Conservation (phyloP, 2,888 invertebrate species). For the Emmelina monodactyla region DNA sequence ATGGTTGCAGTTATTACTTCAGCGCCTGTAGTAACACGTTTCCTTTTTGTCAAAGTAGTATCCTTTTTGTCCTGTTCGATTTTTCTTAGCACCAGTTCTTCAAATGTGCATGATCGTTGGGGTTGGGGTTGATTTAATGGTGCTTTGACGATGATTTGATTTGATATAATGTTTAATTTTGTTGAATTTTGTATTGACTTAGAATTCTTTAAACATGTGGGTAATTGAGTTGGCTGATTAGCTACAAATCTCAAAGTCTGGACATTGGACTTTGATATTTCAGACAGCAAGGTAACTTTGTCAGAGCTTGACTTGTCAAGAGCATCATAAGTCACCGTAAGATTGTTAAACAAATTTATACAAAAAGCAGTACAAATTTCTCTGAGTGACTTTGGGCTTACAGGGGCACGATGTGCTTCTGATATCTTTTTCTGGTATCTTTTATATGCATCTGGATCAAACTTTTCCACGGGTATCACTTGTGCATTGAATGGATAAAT, state of each 20-base stretch:
- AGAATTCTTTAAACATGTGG: neutral
- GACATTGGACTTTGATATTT: neutral
- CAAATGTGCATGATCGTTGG: neutral
- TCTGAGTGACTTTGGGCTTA: neutral
- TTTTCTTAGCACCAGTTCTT: neutral
- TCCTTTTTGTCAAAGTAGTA: conserved; percentile 1
- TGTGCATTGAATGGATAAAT: conserved; percentile 8
- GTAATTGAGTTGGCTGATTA: neutral
- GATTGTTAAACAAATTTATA: neutral
- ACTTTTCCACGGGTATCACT: neutral
- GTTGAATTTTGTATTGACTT: neutral
- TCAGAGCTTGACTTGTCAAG: neutral
- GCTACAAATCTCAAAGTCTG: neutral
- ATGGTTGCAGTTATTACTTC: conserved; percentile 1
- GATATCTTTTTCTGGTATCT: neutral
- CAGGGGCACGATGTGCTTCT: neutral
- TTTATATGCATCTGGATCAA: neutral
- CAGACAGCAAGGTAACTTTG: neutral
- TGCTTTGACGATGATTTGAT: neutral
- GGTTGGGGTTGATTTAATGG: neutral
- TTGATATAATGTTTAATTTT: neutral
- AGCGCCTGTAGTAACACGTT: neutral
- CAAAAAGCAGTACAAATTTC: no score
- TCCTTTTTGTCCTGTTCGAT: neutral
- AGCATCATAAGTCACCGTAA: neutral